Percentiles rank a stretch among this genome's conserved stretches.
phyloP scores from a whole-genome alignment of 2,113 vertebrate species.

The Chaetops frenatus region DNA sequence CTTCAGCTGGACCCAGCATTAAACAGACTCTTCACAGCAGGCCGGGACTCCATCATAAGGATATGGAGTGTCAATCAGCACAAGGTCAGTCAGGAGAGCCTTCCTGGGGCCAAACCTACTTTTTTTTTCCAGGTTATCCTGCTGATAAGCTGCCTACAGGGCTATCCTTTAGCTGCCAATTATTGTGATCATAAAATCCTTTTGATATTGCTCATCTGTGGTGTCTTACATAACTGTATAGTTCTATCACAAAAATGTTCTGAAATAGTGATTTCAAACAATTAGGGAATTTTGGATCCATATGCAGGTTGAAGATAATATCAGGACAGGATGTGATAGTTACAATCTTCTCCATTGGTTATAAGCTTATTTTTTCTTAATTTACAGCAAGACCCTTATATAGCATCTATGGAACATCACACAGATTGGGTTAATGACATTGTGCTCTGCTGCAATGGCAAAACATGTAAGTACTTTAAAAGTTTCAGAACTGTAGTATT shows the following conservation, averaged over 20 bases:
- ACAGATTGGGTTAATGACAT: constrained; percentile 99
- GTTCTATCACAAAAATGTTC: neutral
- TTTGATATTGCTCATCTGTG: neutral
- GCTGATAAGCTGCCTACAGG: neutral
- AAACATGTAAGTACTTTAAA: constrained; percentile 85
- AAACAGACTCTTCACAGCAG: constrained; percentile 95
- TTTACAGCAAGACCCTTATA: constrained; percentile 95
- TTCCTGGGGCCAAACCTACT: neutral
- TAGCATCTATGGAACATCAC: constrained; percentile 98
- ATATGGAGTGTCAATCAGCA: constrained; percentile 99
- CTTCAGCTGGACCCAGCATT: constrained; percentile 92
- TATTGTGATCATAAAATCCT: neutral
- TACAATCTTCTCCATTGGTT: neutral
- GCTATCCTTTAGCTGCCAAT: neutral
- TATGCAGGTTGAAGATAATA: neutral
- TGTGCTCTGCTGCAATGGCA: constrained; percentile 96
- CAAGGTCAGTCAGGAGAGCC: constrained; percentile 76
- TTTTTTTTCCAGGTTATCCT: neutral
- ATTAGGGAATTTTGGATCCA: neutral
- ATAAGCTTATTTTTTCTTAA: neutral
- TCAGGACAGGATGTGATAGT: neutral
- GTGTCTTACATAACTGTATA: neutral
- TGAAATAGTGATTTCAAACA: neutral
- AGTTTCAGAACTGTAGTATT: neutral
- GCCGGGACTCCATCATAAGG: constrained; percentile 94